Evolutionary conservation across 1,140 invertebrate species (phyloP), one percentile per base, ranked within the genome.

Genomic region (Lanistes nyassanus): DNA sequence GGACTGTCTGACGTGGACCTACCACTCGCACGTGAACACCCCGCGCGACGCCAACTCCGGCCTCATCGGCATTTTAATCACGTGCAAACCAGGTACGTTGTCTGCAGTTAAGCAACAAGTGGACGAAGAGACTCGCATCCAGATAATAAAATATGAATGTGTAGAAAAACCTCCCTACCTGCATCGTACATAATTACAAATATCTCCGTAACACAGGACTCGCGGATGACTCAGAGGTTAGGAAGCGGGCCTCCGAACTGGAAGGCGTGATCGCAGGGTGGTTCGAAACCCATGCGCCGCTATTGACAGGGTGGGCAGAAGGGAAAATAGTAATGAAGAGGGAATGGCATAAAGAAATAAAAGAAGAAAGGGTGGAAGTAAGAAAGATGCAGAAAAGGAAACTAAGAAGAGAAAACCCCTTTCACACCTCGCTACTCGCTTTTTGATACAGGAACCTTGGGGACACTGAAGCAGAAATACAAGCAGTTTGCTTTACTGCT

Each of bases 1-100:
- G 23, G 79, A 82, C 26, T 85, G 84, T 66, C 51, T 85, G 1
- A 79, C 81, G n/a, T 85, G 84, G 84, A 75, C 78, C 47, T 85
- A 85, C 71, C 84, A 85, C 58, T 85, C 84, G 36, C 84, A 84
- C 74, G 74, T 79, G 36, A 74, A 84, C 72, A 69, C 83, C 2
- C 76, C 79, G 23, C 74, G 69, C 4, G 84, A 85, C 65, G 76
- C 79, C 23, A 79, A 80, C 31, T 56, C 82, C 29, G 84, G 84
- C 39, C 76, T 85, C 0, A 69, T 82, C 2, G 84, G 84, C 42
- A 47, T 79, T 5, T 47, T 85, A 26, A 75, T 85, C 21, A 80
- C 83, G 0, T 85, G 84, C 69, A 84, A 77, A 78, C 69, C 66
- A 42, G 83, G 84, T 85, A 51, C 42, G 5, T 47, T n/a, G n/a